These are phyloP conservation scores for Aegotheles bennettii DNA, from an alignment of 2,113 vertebrate genomes.

Conservation along the genomic window DNA sequence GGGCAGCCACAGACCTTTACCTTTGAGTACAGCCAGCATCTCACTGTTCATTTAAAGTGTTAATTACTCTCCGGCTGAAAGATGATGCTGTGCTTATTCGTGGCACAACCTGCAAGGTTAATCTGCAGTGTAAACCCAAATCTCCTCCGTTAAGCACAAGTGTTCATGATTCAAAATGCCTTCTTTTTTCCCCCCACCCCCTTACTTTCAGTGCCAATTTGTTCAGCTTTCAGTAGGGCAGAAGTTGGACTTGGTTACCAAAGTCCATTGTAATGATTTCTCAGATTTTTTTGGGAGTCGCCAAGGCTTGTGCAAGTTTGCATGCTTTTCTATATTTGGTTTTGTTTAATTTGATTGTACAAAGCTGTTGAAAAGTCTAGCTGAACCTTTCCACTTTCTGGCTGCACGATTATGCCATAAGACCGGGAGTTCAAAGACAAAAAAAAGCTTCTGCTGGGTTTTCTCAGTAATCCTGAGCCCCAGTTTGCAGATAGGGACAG, in stretches of 20 bases:
- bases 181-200: background rate
- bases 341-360: conserved; percentile 67
- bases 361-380: conserved; percentile 49
- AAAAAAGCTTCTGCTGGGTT: background rate
- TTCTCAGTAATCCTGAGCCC: background rate
- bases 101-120: background rate
- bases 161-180: background rate
- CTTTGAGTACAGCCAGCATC: background rate
- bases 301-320: conserved; percentile 55
- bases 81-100: background rate
- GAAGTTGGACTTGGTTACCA: conserved; percentile 38
- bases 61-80: background rate
- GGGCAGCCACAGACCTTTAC: background rate
- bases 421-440: background rate
- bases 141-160: background rate
- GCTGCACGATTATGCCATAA: background rate
- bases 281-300: conserved; percentile 33
- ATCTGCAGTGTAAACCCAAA: background rate
- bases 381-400: conserved; percentile 27
- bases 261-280: conserved; percentile 51
- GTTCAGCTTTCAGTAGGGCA: conserved; percentile 19
- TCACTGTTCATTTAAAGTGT: background rate
- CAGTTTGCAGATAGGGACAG: background rate
- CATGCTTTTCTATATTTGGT: conserved; percentile 70
- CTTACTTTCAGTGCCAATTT: background rate